These are phyloP conservation scores for Syngnathus acus DNA, from an alignment of 2,797 vertebrate genomes.

Conservation along the genomic window DNA sequence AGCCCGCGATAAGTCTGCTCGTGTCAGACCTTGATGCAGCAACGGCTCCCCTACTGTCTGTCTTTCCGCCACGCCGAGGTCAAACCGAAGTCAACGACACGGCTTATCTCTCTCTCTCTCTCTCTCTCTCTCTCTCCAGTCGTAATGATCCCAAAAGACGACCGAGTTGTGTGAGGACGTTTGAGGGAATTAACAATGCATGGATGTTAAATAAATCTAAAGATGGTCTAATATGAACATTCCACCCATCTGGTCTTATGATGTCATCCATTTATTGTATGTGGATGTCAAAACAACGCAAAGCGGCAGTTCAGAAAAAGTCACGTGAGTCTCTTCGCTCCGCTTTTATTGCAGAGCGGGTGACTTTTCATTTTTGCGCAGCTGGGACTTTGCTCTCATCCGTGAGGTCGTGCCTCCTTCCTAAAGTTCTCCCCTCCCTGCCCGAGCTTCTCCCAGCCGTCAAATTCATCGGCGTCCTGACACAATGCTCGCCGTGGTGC, in stretches of 20 bases:
- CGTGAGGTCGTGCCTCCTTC: background rate
- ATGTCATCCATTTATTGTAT: no score
- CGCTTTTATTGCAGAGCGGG: background rate
- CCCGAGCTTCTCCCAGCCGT: background rate
- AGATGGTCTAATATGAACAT: background rate
- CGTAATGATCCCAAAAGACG: background rate
- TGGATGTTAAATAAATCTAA: background rate
- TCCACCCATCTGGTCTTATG: no score
- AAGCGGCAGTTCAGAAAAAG: background rate
- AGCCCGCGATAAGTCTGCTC: background rate
- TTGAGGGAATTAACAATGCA: background rate
- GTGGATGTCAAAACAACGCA: background rate
- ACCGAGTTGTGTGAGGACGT: background rate
- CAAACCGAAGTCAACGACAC: background rate
- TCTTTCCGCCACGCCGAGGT: background rate
- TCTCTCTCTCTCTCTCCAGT: background rate
- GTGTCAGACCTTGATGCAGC: background rate
- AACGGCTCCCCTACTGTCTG: background rate
- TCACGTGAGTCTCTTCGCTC: background rate
- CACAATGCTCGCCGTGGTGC: background rate
- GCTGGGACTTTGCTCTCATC: background rate
- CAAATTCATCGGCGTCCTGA: slow-evolving; percentile 2
- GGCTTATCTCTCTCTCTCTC: background rate
- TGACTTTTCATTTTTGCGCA: background rate
- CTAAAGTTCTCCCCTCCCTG: background rate